These are phyloP conservation scores for Halcyon smyrnensis DNA, from an alignment of 2,797 vertebrate genomes.

Conservation along the genomic window DNA sequence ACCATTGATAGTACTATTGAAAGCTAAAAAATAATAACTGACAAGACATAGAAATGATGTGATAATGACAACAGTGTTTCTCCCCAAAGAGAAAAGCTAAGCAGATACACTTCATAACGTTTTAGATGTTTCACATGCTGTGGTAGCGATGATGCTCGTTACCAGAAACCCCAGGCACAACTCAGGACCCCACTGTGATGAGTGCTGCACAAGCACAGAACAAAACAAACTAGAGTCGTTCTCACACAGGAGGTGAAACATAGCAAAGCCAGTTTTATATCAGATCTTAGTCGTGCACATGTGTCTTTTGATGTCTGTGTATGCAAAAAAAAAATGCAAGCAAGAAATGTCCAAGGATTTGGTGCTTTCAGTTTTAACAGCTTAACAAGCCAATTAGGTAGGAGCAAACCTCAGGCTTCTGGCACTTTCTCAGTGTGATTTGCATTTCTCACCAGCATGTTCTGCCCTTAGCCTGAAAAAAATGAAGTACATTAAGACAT, in stretches of 20 bases:
- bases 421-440: conserved; percentile 23
- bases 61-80: not conserved
- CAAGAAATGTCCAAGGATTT: not conserved
- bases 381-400: conserved; percentile 39
- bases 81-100: not conserved
- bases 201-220: not conserved
- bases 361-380: not conserved
- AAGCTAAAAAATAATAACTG: not conserved
- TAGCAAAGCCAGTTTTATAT: not conserved
- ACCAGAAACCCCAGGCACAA: not conserved
- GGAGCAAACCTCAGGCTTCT: not conserved
- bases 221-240: not conserved
- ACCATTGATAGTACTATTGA: not conserved
- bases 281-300: rapidly evolving
- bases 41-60: not conserved
- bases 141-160: not conserved
- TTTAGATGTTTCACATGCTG: not conserved
- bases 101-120: not conserved
- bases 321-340: not conserved
- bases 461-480: conserved; percentile 8
- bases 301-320: not conserved
- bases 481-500: not conserved
- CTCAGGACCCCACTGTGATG: rapidly evolving
- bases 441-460: not conserved
- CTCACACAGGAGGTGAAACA: not conserved